Percentiles rank a stretch among this genome's conserved stretches.
phyloP scores from a whole-genome alignment of 2,113 vertebrate species.

The Clinocottus analis region DNA sequence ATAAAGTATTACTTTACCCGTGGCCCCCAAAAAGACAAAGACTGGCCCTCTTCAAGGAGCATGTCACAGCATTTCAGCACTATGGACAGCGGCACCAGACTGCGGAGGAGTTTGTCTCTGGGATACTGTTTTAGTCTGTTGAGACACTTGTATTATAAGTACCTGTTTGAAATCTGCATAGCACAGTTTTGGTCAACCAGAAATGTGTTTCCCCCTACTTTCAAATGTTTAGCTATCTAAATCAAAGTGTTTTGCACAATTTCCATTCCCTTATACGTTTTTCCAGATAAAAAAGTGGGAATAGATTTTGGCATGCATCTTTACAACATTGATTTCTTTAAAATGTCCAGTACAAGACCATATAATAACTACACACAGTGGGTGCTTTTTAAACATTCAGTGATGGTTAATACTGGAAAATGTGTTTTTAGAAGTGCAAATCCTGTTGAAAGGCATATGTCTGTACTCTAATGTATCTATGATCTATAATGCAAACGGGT shows the following conservation, averaged over 20 bases:
- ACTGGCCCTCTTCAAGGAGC: background rate
- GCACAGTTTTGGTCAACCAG: background rate
- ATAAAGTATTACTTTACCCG: background rate
- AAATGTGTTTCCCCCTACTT: background rate
- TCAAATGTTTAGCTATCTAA: conserved; percentile 3
- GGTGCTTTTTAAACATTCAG: background rate
- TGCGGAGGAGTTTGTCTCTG: background rate
- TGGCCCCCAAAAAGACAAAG: background rate
- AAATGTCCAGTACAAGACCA: too few relatives aligned
- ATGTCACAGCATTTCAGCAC: conserved; percentile 59
- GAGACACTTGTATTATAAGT: background rate
- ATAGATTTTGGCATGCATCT: background rate
- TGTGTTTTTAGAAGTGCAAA: conserved; percentile 47
- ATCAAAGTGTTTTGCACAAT: conserved; percentile 2
- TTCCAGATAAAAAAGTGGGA: background rate
- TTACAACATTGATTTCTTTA: too few relatives aligned
- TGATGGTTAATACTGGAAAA: background rate
- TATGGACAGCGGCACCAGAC: conserved; percentile 58
- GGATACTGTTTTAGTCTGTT: background rate
- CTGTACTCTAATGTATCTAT: conserved; percentile 41
- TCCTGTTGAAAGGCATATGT: conserved; percentile 43
- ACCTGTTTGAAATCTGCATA: background rate
- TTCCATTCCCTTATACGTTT: background rate
- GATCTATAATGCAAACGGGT: conserved; percentile 18
- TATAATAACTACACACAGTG: too few relatives aligned